Percentiles rank a stretch among this genome's conserved stretches.
phyloP scores from a whole-genome alignment of 64 coral and sea anemone genomes.

The Pachyseris speciosa region DNA sequence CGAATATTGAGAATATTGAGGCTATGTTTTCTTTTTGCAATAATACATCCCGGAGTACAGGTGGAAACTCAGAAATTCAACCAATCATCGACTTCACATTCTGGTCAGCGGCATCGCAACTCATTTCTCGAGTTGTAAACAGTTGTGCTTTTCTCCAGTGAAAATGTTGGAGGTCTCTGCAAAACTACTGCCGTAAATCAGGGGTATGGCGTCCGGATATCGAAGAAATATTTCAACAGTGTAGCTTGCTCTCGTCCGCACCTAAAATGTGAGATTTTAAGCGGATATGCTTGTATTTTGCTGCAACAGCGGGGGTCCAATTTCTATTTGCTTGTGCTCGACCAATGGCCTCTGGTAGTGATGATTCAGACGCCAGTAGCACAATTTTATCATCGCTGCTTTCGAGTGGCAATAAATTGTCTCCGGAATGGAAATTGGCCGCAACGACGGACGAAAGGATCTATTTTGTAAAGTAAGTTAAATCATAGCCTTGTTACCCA shows the following conservation, averaged over 20 bases:
- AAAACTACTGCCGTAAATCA: background rate
- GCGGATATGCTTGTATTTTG: background rate
- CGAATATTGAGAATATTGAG: too few relatives aligned
- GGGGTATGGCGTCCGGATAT: background rate
- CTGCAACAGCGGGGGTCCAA: background rate
- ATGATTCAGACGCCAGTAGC: background rate
- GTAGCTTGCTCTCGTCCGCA: background rate
- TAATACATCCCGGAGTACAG: background rate
- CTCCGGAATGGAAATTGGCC: slow-evolving; percentile 39
- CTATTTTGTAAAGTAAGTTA: slow-evolving; percentile 76
- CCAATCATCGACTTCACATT: background rate
- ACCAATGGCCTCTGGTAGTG: slow-evolving; percentile 14
- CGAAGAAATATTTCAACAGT: background rate
- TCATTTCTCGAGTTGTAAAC: background rate
- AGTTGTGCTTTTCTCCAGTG: background rate
- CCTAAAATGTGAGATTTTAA: background rate
- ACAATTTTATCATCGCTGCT: background rate
- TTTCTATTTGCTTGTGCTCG: background rate
- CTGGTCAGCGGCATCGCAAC: background rate
- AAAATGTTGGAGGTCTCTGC: background rate
- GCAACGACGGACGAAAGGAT: slow-evolving; percentile 40
- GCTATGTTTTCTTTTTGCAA: too few relatives aligned
- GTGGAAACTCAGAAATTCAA: background rate
- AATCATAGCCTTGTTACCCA: background rate
- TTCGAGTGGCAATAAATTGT: background rate